phyloP scores from a whole-genome alignment of 2,888 invertebrate species.

The Meloe dianella region DNA sequence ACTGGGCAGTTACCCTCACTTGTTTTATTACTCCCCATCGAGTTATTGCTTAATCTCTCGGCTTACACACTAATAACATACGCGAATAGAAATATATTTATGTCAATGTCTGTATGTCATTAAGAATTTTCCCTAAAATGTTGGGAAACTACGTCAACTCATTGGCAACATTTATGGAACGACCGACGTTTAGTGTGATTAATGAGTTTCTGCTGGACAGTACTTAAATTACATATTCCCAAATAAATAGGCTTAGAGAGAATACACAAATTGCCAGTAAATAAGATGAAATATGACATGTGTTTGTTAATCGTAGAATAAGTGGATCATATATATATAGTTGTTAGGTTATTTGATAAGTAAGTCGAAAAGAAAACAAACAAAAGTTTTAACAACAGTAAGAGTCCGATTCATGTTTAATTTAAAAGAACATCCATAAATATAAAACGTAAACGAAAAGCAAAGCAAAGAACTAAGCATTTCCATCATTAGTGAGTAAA shows the following conservation, averaged over 20 bases:
- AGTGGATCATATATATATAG: conserved; percentile 7
- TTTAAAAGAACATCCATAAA: conserved; percentile 51
- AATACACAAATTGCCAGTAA: not conserved
- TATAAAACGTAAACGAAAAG: conserved; percentile 51
- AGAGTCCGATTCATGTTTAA: conserved; percentile 41
- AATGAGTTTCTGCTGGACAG: conserved; percentile 28
- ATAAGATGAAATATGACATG: not conserved
- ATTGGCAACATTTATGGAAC: conserved; percentile 45
- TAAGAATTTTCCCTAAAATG: conserved; percentile 48
- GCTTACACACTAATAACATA: conserved; percentile 55
- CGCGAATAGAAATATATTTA: conserved; percentile 41
- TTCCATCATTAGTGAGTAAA: conserved; percentile 58
- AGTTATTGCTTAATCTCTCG: conserved; percentile 59
- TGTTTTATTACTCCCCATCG: conserved; percentile 53
- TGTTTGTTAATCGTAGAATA: not conserved
- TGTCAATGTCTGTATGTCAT: conserved; percentile 48
- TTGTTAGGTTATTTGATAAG: conserved; percentile 23
- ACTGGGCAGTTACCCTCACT: conserved; percentile 53
- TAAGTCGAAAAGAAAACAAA: conserved; percentile 31
- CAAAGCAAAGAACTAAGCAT: conserved; percentile 47
- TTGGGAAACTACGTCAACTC: conserved; percentile 26
- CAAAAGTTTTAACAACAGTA: conserved; percentile 30
- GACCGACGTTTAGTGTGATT: conserved; percentile 48
- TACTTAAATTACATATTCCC: not conserved
- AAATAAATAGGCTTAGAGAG: not conserved